Evolutionary conservation across 2,113 vertebrate species (phyloP).

Genomic region (Austrofundulus limnaeus): DNA sequence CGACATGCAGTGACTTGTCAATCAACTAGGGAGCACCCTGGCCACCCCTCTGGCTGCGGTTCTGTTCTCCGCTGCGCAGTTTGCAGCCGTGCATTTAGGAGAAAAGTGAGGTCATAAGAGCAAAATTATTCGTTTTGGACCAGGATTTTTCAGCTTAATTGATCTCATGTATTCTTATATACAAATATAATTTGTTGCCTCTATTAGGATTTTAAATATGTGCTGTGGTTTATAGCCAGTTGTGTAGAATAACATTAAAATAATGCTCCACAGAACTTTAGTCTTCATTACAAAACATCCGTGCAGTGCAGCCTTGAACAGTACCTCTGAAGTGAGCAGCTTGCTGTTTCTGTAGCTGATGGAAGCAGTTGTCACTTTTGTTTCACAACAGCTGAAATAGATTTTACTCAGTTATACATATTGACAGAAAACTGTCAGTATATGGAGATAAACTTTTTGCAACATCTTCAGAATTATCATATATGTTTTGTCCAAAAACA

Average conservation of each 20-base stretch:
- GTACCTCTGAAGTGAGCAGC: not conserved
- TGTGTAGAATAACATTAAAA: not conserved
- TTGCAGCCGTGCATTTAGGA: no score
- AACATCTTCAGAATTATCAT: constrained; percentile 17
- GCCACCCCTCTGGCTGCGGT: no score
- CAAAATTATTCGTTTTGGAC: constrained; percentile 1
- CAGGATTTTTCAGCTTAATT: constrained; percentile 10
- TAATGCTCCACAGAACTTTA: not conserved
- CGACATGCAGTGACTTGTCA: no score
- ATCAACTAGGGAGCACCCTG: no score
- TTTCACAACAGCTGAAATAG: constrained; percentile 19
- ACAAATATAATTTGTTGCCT: not conserved
- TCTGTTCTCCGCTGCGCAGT: no score
- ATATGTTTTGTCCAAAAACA: constrained; percentile 5
- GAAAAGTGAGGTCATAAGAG: constrained; percentile 2
- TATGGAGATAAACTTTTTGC: constrained; percentile 6
- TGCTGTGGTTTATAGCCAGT: constrained; percentile 1
- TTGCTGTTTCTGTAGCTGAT: not conserved
- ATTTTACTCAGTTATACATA: constrained; percentile 27
- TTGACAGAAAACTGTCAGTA: constrained; percentile 10
- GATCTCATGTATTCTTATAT: constrained; percentile 4
- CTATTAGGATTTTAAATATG: constrained; percentile 6
- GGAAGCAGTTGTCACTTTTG: constrained; percentile 12
- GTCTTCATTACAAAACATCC: constrained; percentile 11
- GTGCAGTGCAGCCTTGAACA: not conserved